Evolutionary conservation across 2,113 vertebrate genomes (phyloP), one percentile per base, ranked within the genome.

Genomic region (Crotophaga sulcirostris): DNA sequence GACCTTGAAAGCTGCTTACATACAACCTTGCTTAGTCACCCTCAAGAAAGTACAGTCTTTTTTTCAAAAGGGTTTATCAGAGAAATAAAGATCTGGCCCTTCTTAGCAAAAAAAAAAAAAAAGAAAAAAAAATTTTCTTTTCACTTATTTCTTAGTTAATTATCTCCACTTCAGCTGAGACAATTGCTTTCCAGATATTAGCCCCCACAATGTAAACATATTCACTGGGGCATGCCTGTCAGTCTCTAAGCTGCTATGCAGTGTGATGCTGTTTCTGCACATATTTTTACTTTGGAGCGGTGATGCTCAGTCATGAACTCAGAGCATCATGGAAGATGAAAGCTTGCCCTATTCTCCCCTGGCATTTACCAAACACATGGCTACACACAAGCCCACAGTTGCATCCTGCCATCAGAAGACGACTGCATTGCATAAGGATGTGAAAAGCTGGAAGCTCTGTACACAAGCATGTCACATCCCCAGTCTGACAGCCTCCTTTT

Each of bases 331-430:
- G 96, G 76, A 96, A 96, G 84, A 72, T 29, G 6, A 95, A 70
- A 94, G 70, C 36, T 88, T 16, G 3, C 42, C 42, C 77, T 3
- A 7, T 94, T 96, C 66, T 83, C 79, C 80, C 13, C n/a, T n/a
- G 69, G 45, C 93, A 87, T 97, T 97, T 97, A 87, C 68, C 75
- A 92, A 97, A 96, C 89, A 87, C 17, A 21, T 11, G 33, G 56
- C 66, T 44, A 31, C 75, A 86, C 67, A 88, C 83, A 75, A 77
- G 84, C 55, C 51, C 75, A 74, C 8, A 38, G 62, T 73, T 66
- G 86, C 78, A 73, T 74, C 91, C 93, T 68, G 38, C 60, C 44
- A 69, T 76, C 63, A 85, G 77, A 96, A 96, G 73, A 54, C 12
- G 24, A 24, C 67, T 91, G 58, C 81, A 88, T 91, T 93, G 69